Evolutionary conservation across 1,140 invertebrate species (phyloP).

Genomic region (Drepana arcuata): DNA sequence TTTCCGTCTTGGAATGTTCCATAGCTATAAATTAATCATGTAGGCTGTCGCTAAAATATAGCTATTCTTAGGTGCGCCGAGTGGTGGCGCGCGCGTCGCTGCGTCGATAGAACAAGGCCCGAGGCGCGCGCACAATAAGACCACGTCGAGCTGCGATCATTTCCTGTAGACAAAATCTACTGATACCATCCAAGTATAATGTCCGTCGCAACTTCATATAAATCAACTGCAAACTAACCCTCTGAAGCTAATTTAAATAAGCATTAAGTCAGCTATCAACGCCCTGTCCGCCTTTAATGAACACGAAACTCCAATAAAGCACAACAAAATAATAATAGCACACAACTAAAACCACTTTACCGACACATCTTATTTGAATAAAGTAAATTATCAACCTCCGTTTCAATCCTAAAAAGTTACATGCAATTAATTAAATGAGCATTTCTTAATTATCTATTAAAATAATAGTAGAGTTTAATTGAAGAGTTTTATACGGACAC

Average conservation of each 20-base stretch:
- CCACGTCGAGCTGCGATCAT: conserved; percentile 39
- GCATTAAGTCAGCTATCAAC: conserved; percentile 62
- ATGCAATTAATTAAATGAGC: conserved; percentile 54
- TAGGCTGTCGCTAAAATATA: conserved; percentile 67
- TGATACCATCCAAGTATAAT: conserved; percentile 56
- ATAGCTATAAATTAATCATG: conserved; percentile 68
- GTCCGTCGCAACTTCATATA: conserved; percentile 45
- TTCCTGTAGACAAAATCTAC: conserved; percentile 63
- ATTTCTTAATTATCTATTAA: conserved; percentile 65
- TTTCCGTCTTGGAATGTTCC: conserved; percentile 47
- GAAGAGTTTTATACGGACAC: conserved; percentile 49
- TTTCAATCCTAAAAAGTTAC: conserved; percentile 44
- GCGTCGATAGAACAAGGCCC: conserved; percentile 40
- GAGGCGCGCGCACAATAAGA: conserved; percentile 50
- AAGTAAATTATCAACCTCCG: conserved; percentile 46
- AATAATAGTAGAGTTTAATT: conserved; percentile 61
- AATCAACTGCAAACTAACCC: conserved; percentile 47
- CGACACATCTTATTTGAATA: conserved; percentile 58
- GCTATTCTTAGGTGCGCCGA: conserved; percentile 38
- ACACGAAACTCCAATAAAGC: conserved; percentile 63
- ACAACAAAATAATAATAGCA: conserved; percentile 65
- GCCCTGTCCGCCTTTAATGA: conserved; percentile 34
- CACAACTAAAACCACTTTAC: conserved; percentile 49
- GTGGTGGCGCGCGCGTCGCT: conserved; percentile 44
- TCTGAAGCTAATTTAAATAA: conserved; percentile 61